Percentiles rank a stretch among this genome's conserved stretches.
Conservation (phyloP, 2,888 invertebrate species). For the Omphaloscelis lunosa region DNA sequence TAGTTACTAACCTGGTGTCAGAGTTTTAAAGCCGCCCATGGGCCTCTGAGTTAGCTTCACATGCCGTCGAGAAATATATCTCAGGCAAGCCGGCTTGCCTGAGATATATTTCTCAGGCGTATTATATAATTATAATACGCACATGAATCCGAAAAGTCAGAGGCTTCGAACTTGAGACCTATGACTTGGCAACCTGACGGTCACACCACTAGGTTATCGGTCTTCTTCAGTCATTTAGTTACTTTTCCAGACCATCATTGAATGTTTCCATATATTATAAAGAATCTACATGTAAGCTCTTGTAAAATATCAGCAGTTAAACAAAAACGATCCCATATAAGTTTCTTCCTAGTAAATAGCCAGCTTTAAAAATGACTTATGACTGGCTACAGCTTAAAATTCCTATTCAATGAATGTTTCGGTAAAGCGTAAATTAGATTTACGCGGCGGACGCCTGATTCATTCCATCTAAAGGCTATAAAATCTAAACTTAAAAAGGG, state of each 20-base stretch:
- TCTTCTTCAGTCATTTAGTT: not conserved
- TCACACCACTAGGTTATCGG: too few relatives aligned
- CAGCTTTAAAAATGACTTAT: constrained; percentile 71
- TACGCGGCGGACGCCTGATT: constrained; percentile 78
- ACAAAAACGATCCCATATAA: constrained; percentile 41
- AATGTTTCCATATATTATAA: constrained; percentile 14
- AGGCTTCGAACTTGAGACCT: too few relatives aligned
- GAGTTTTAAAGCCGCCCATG: too few relatives aligned
- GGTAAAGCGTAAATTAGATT: constrained; percentile 81
- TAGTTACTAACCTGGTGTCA: too few relatives aligned
- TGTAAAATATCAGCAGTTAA: constrained; percentile 26
- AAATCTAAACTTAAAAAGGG: constrained; percentile 83
- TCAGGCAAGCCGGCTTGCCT: too few relatives aligned
- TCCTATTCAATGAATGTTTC: constrained; percentile 74
- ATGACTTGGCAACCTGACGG: too few relatives aligned
- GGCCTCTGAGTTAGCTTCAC: too few relatives aligned
- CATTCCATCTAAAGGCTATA: constrained; percentile 81
- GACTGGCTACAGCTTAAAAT: constrained; percentile 69
- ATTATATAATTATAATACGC: too few relatives aligned
- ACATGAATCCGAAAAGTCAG: too few relatives aligned
- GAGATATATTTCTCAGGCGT: too few relatives aligned
- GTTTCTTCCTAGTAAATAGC: constrained; percentile 60
- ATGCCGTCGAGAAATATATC: too few relatives aligned
- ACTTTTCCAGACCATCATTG: not conserved
- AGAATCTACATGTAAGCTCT: not conserved